Base-by-base conservation (phyloP, 2,113 vertebrate species). In the Perca flavescens region DNA sequence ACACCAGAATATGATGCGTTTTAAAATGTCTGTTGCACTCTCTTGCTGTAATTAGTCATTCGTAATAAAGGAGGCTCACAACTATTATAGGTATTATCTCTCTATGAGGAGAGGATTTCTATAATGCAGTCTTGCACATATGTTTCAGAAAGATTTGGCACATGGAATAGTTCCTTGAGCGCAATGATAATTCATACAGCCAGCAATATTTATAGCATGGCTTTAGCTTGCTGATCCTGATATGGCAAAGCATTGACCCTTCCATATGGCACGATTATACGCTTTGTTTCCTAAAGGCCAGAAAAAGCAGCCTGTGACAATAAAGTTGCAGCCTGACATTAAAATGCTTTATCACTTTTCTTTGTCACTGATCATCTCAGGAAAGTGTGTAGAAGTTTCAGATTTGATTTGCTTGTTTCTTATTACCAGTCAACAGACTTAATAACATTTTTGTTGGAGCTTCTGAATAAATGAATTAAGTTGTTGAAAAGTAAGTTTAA, bases 201-300 rank as follows among this genome's bases (percentile, higher is more conserved):
- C 16, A 70, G 28, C 15, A 8, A 50, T 52, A 52, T 52, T 74
- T 67, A 17, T 12, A 36, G 22, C 40, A 58, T 58, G 36, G 22
- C 58, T 65, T 46, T 15, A n/a, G 31, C 34, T 50, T 70, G 57
- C 66, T 79, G n/a, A 70, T 70, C 65, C n/a, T 50, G 52, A 72
- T 6, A 11, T 61, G 28, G 58, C 40, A 57, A 82, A 58, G 46
- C 52, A 61, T 62, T 49, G 60, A 53, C 66, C n/a, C n/a, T 21
- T 22, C 53, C 6, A 53, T 66, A 60, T 66, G 61, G 31, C 54
- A 2, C 34, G 61, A 46, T 52, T 52, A 31, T 5, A 31, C 17
- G 16, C 36, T 61, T 28, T 17, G 36, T 76, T 57, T 68, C 63
- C 25, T 22, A 8, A 49, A 70, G 6, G 19, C 16, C n/a, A 21